Conservation (phyloP, 2,797 vertebrate genomes). For the Danio kyathit region DNA sequence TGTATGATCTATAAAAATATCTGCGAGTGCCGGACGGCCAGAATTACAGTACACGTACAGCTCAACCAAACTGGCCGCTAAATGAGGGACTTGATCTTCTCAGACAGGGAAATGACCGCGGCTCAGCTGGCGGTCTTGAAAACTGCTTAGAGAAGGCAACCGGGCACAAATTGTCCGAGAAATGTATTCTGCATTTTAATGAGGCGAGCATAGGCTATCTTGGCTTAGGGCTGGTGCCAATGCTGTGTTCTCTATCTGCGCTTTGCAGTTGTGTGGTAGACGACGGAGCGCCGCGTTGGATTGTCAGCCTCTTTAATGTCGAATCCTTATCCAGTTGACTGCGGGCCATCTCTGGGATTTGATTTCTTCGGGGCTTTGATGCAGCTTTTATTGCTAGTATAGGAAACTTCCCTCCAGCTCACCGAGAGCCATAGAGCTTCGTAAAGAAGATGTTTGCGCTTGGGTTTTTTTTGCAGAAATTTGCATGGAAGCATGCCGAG, state of each 20-base stretch:
- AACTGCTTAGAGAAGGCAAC: slow-evolving; percentile 39
- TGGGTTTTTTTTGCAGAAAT: background rate
- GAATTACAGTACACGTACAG: slow-evolving; percentile 36
- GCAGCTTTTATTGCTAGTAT: slow-evolving; percentile 34
- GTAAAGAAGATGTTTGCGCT: slow-evolving; percentile 29
- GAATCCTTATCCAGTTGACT: slow-evolving; percentile 35
- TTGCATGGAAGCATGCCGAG: slow-evolving; percentile 6
- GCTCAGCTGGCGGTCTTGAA: slow-evolving; percentile 35
- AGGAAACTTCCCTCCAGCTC: slow-evolving; percentile 24
- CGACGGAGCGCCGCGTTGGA: background rate
- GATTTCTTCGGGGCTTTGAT: slow-evolving; percentile 38
- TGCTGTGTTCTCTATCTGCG: slow-evolving; percentile 20
- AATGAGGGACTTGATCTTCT: slow-evolving; percentile 56
- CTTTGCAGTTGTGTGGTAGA: slow-evolving; percentile 24
- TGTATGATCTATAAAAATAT: background rate
- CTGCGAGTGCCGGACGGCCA: slow-evolving; percentile 3
- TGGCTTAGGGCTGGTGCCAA: slow-evolving; percentile 20
- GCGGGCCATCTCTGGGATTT: slow-evolving; percentile 41
- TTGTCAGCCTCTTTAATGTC: slow-evolving; percentile 43
- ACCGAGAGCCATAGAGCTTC: slow-evolving; percentile 14
- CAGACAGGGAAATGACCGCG: slow-evolving; percentile 44
- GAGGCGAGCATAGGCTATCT: slow-evolving; percentile 11
- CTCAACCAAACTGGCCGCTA: slow-evolving; percentile 30
- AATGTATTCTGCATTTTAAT: slow-evolving; percentile 48
- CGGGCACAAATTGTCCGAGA: slow-evolving; percentile 44